phyloP scores from a whole-genome alignment of 2,888 invertebrate genomes.

The Rhimphoctona megacephalus region DNA sequence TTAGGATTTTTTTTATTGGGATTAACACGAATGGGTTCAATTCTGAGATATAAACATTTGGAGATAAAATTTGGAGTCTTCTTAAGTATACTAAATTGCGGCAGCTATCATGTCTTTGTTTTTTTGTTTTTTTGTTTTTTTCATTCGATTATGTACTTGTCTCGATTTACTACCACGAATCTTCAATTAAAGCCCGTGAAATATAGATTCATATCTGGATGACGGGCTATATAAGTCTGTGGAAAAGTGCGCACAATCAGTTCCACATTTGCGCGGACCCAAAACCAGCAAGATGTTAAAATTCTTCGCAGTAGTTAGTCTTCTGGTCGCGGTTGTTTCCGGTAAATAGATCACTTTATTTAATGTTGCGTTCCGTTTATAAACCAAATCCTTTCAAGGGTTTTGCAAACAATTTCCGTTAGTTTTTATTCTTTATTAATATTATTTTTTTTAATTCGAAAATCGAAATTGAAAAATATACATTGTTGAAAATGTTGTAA shows the following conservation, averaged over 20 bases:
- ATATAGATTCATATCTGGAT: conserved; percentile 2
- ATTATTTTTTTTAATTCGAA: too few relatives aligned
- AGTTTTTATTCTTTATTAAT: too few relatives aligned
- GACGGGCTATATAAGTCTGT: conserved; percentile 16
- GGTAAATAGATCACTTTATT: background rate
- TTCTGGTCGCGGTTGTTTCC: conserved; percentile 8
- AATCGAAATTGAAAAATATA: too few relatives aligned
- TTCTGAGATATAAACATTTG: background rate
- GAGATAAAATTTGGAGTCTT: background rate
- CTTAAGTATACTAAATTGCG: background rate
- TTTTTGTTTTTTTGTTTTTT: too few relatives aligned
- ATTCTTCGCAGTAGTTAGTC: conserved; percentile 37
- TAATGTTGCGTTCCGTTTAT: too few relatives aligned
- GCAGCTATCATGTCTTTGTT: too few relatives aligned
- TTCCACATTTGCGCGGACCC: conserved; percentile 10
- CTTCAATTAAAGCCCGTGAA: too few relatives aligned
- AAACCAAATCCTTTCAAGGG: too few relatives aligned
- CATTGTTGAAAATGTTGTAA: too few relatives aligned
- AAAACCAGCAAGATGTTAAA: conserved; percentile 61
- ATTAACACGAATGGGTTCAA: background rate
- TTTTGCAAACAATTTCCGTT: too few relatives aligned
- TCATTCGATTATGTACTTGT: too few relatives aligned
- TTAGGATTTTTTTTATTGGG: background rate
- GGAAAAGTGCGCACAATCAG: background rate
- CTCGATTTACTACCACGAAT: too few relatives aligned